Conservation (phyloP, 2,797 vertebrate species). For the Hippoglossus hippoglossus region DNA sequence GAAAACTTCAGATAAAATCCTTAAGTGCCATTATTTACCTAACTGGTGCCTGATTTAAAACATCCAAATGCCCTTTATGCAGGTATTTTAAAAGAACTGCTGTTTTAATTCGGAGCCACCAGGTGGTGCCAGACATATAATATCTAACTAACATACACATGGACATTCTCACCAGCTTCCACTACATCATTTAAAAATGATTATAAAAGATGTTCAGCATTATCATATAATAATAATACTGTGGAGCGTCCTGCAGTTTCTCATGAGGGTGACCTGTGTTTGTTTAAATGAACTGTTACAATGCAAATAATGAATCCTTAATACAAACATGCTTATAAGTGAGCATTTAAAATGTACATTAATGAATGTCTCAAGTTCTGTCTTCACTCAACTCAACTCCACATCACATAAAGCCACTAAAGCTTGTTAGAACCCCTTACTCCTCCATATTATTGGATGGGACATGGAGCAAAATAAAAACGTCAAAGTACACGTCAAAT, state of each 20-base stretch:
- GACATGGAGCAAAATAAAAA: too few species aligned
- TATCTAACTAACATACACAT: not conserved
- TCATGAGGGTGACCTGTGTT: not conserved
- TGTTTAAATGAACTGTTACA: not conserved
- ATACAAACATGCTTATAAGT: not conserved
- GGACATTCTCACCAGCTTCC: not conserved
- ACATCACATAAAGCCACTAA: too few species aligned
- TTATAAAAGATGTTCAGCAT: constrained; percentile 21
- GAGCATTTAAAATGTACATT: not conserved
- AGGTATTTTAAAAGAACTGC: constrained; percentile 8
- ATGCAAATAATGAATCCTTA: too few species aligned
- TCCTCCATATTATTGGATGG: too few species aligned
- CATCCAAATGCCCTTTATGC: not conserved
- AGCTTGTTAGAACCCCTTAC: too few species aligned
- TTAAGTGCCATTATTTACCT: constrained; percentile 41
- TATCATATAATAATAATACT: constrained; percentile 5
- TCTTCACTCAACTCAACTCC: too few species aligned
- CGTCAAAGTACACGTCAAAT: too few species aligned
- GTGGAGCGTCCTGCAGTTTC: not conserved
- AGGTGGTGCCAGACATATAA: constrained; percentile 62
- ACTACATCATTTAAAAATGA: constrained; percentile 32
- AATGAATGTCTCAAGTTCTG: too few species aligned
- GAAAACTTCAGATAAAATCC: constrained; percentile 35
- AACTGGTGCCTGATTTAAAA: constrained; percentile 28
- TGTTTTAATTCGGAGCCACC: constrained; percentile 46